phyloP scores from a whole-genome alignment of 2,113 vertebrate species.

The Zapus hudsonius region DNA sequence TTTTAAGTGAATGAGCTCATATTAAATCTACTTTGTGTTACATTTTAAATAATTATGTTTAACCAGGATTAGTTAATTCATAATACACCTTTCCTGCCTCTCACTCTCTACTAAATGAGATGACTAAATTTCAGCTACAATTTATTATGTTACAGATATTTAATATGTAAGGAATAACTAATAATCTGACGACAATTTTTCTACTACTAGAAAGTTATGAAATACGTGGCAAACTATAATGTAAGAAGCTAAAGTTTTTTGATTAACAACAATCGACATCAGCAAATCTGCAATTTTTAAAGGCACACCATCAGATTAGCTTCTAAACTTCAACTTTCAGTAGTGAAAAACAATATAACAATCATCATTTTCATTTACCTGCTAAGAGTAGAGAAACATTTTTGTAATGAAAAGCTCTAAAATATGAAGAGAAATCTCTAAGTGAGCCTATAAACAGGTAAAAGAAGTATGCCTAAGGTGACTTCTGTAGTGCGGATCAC shows the following conservation, averaged over 20 bases:
- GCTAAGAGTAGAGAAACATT: background rate
- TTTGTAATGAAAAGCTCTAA: background rate
- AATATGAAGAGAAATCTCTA: background rate
- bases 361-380: background rate
- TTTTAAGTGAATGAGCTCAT: constrained; percentile 23
- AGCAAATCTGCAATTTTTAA: background rate
- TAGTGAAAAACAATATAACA: too few species aligned
- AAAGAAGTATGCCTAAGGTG: background rate
- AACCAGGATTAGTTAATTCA: constrained; percentile 10
- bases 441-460: background rate
- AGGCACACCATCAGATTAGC: background rate
- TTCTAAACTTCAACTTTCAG: constrained; percentile 30
- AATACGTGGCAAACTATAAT: background rate
- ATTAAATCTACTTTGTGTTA: background rate
- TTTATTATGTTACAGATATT: background rate
- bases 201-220: constrained; percentile 25
- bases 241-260: background rate
- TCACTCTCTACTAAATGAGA: background rate
- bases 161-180: background rate
- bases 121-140: background rate
- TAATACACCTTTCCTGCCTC: background rate
- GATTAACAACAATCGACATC: background rate
- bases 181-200: background rate
- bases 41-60: constrained; percentile 11
- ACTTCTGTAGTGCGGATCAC: background rate